Conservation (phyloP, 2,113 vertebrate species). For the Oriolus oriolus region DNA sequence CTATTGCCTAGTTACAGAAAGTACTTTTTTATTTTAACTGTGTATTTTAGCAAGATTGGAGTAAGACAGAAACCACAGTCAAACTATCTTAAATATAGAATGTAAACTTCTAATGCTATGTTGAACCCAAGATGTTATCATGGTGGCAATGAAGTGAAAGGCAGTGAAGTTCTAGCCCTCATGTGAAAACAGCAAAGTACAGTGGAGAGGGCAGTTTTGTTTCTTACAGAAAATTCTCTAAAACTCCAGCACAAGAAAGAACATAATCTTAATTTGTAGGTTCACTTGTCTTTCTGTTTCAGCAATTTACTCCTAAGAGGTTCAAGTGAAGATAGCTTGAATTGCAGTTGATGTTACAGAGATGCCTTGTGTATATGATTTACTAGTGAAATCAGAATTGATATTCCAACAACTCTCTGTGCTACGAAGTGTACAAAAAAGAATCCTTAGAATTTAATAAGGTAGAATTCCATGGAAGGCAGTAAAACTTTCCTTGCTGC, state of each 20-base stretch:
- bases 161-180: rapidly evolving
- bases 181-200: neutral
- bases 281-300: neutral
- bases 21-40: neutral
- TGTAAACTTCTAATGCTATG: neutral
- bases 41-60: neutral
- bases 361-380: neutral
- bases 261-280: neutral
- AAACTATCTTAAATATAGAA: neutral
- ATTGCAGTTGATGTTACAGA: too few relatives aligned
- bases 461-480: neutral
- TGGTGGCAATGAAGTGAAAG: neutral
- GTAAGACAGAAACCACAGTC: neutral
- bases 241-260: neutral
- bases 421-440: neutral
- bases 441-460: neutral
- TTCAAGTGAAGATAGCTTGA: neutral
- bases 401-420: neutral
- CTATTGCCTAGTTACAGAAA: neutral
- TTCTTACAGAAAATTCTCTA: neutral
- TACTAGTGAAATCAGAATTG: neutral
- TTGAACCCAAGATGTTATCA: neutral
- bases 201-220: neutral
- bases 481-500: neutral
- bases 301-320: neutral